Conservation (phyloP, 1,140 invertebrate genomes). For the Leptonema lineaticorne region DNA sequence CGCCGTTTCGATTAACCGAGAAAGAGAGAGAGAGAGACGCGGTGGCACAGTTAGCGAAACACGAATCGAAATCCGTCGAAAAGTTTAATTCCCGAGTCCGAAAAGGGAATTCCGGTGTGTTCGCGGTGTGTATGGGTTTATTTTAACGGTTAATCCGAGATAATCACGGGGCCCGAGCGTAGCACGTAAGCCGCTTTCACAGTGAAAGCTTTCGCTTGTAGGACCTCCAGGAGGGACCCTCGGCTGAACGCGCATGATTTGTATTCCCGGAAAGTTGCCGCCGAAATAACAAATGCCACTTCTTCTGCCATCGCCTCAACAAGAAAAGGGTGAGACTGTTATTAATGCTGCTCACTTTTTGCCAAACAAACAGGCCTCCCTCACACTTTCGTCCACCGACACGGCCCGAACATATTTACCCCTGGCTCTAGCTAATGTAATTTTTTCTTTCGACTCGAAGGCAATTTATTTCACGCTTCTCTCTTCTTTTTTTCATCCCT, state of each 20-base stretch:
- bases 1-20: too few relatives aligned
- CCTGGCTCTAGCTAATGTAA: slow-evolving; percentile 23
- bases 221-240: neutral
- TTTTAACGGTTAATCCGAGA: slow-evolving; percentile 18
- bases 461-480: slow-evolving; percentile 20
- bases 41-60: too few relatives aligned
- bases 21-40: too few relatives aligned
- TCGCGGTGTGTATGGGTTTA: neutral
- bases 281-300: slow-evolving; percentile 34
- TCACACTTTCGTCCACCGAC: too few relatives aligned
- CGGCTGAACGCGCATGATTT: slow-evolving; percentile 32
- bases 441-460: slow-evolving; percentile 12
- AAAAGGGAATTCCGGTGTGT: neutral
- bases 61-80: too few relatives aligned
- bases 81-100: neutral
- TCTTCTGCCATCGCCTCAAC: slow-evolving; percentile 17
- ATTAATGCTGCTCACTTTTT: slow-evolving; percentile 20
- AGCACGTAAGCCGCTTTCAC: slow-evolving; percentile 21
- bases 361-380: neutral
- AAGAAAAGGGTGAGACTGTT: slow-evolving; percentile 9
- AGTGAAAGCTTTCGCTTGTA: slow-evolving; percentile 34
- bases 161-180: neutral
- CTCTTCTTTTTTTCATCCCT: too few relatives aligned
- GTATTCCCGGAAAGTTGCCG: slow-evolving; percentile 34
- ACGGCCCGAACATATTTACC: slow-evolving; percentile 28